Percentiles rank a stretch among this genome's conserved stretches.
phyloP scores from a whole-genome alignment of 2,113 vertebrate species.

The Empidonax traillii region DNA sequence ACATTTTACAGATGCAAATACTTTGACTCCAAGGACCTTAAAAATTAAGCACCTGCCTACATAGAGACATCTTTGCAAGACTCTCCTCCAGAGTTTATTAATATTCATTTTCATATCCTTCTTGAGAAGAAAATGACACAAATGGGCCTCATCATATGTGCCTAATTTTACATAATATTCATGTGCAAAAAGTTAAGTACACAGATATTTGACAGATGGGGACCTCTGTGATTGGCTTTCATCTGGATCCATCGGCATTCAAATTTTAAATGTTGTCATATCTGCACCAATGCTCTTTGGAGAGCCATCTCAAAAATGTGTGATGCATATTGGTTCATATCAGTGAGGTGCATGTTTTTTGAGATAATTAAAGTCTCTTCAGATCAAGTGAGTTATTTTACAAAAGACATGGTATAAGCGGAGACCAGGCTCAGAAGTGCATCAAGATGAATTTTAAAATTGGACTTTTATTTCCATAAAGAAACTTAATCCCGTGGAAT shows the following conservation, averaged over 20 bases:
- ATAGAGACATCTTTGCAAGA: neutral
- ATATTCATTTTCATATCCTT: neutral
- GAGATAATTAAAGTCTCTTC: neutral
- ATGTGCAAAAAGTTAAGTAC: neutral
- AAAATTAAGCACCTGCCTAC: conserved; percentile 23
- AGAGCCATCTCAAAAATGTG: neutral
- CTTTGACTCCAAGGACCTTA: conserved; percentile 1
- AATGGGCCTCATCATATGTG: neutral
- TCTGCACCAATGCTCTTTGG: neutral
- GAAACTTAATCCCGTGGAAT: neutral
- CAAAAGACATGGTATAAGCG: neutral
- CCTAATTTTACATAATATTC: conserved; percentile 22
- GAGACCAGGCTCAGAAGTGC: neutral
- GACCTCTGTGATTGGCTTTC: neutral
- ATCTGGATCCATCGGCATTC: neutral
- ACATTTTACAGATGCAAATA: conserved; percentile 1
- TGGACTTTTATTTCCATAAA: neutral
- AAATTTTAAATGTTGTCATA: neutral
- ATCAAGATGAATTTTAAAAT: neutral
- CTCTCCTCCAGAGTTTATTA: neutral
- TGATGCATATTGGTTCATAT: neutral
- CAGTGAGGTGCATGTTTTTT: neutral
- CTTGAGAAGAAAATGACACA: conserved; percentile 14
- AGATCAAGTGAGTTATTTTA: neutral
- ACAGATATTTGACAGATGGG: neutral